A percentile compares a stretch with the other conserved stretches of the same genome.
These are phyloP conservation scores for Orcinus orca DNA, from an alignment of 2,113 vertebrate genomes.

Conservation along the genomic window DNA sequence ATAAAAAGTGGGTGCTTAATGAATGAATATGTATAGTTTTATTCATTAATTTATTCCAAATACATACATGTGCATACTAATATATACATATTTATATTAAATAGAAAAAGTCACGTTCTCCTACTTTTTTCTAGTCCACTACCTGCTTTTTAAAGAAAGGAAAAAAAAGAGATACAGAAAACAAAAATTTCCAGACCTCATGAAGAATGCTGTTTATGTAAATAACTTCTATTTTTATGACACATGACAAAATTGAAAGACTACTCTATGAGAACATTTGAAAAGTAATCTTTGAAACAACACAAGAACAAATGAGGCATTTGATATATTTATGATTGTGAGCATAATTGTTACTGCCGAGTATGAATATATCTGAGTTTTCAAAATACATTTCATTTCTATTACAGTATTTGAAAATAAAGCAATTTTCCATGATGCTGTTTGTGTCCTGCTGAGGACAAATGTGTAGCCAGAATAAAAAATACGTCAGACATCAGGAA, in stretches of 20 bases:
- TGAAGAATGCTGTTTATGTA: not conserved
- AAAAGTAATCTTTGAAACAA: conserved; percentile 48
- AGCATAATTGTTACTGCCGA: conserved; percentile 11
- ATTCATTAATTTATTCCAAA: not conserved
- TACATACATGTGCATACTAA: not conserved
- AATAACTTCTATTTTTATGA: conserved; percentile 19
- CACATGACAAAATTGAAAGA: not conserved
- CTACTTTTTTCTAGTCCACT: not conserved
- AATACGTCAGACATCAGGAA: not conserved
- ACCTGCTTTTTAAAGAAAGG: not conserved
- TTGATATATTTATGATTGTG: conserved; percentile 30
- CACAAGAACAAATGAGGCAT: not conserved
- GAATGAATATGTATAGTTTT: not conserved
- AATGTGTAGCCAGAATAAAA: not conserved
- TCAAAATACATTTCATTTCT: conserved; percentile 35
- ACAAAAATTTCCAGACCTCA: not conserved
- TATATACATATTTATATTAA: not conserved
- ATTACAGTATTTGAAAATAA: not conserved
- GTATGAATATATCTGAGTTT: not conserved
- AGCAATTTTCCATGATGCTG: not conserved
- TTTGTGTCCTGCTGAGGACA: not conserved
- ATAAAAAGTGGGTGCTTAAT: not conserved
- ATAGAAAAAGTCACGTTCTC: not conserved
- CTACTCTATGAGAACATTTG: not conserved
- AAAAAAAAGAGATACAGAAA: not conserved